Percentiles rank a stretch among this genome's conserved stretches.
These are phyloP conservation scores for Taphrorychus bicolor DNA, from an alignment of 2,888 invertebrate genomes.

Conservation along the genomic window DNA sequence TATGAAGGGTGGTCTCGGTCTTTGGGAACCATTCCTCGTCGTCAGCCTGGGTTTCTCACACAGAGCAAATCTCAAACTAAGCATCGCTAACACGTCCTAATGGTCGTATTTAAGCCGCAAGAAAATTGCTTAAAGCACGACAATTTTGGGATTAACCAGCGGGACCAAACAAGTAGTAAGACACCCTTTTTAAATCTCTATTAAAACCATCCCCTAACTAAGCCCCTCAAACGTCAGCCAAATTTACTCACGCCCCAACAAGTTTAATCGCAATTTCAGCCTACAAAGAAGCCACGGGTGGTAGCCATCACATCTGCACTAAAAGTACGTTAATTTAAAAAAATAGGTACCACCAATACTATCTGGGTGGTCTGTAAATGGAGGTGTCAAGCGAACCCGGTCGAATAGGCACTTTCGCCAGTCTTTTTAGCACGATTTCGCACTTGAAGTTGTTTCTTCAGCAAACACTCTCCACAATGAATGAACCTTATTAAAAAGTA, in stretches of 20 bases:
- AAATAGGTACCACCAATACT: neutral
- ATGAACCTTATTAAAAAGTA: conserved; percentile 11
- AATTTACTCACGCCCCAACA: neutral
- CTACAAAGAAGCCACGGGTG: no score
- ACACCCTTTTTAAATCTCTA: conserved; percentile 4
- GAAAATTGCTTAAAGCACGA: neutral
- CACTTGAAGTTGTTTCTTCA: conserved; percentile 41
- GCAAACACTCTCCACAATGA: conserved; percentile 27
- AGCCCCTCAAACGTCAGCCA: conserved; percentile 22
- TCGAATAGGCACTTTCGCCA: conserved; percentile 25
- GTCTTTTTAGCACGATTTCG: conserved; percentile 42
- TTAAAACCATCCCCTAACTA: conserved; percentile 19
- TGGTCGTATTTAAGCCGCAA: neutral
- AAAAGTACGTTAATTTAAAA: neutral
- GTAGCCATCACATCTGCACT: neutral
- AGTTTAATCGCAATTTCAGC: no score
- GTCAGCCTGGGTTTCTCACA: neutral
- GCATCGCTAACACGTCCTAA: conserved; percentile 6
- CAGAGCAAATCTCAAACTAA: conserved; percentile 7
- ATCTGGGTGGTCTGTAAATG: conserved; percentile 28
- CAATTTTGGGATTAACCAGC: neutral
- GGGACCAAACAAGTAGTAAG: neutral
- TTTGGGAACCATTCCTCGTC: neutral
- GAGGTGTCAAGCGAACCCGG: conserved; percentile 25
- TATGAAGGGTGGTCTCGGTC: conserved; percentile 30